Conservation (phyloP, 2,797 vertebrate species). For the Nyctalus aviator region DNA sequence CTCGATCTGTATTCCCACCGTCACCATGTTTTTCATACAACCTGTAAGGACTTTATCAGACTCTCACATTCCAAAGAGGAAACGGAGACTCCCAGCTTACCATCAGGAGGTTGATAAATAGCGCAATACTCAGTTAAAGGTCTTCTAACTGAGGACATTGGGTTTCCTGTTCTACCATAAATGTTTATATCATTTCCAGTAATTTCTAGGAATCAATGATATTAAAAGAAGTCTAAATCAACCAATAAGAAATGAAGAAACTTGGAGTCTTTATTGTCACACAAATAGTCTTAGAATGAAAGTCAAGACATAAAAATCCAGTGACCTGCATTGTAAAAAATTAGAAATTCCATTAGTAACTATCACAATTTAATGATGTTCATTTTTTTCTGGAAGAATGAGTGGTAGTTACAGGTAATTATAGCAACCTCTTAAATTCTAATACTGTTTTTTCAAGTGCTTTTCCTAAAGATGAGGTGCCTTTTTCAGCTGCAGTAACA, state of each 20-base stretch:
- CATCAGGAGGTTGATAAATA: not conserved
- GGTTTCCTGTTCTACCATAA: not conserved
- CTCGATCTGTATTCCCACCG: not conserved
- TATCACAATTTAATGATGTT: constrained; percentile 80
- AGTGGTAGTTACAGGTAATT: constrained; percentile 79
- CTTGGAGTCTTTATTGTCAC: constrained; percentile 76
- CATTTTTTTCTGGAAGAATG: constrained; percentile 76
- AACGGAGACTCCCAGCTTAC: not conserved
- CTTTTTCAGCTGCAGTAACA: constrained; percentile 60
- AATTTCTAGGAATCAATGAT: constrained; percentile 55
- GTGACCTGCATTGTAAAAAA: constrained; percentile 78
- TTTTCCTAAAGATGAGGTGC: constrained; percentile 72
- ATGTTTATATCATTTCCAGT: constrained; percentile 45
- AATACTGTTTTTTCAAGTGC: constrained; percentile 72
- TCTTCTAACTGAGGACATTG: not conserved
- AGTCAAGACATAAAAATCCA: constrained; percentile 78
- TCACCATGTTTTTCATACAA: not conserved
- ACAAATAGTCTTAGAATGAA: constrained; percentile 77
- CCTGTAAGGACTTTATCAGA: not conserved
- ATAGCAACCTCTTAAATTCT: constrained; percentile 78
- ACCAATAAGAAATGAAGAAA: constrained; percentile 67
- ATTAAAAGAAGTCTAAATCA: constrained; percentile 51
- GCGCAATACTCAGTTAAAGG: not conserved
- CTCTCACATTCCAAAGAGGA: not conserved
- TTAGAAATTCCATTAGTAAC: constrained; percentile 81